phyloP scores from a whole-genome alignment of 2,113 vertebrate species.

The Neomonachus schauinslandi region DNA sequence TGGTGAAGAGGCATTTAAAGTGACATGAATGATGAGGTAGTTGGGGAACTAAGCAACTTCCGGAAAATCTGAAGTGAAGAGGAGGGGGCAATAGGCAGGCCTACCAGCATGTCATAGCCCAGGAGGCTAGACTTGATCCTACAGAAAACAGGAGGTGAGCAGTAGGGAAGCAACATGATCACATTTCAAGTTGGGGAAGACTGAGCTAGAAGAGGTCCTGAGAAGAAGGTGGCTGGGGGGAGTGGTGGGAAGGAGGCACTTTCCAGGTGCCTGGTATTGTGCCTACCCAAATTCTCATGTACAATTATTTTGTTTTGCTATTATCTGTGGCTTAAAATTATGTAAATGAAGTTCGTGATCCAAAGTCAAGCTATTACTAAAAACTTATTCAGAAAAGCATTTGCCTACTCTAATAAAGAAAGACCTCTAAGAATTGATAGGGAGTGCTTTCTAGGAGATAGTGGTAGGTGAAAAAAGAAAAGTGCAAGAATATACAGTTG shows the following conservation, averaged over 20 bases:
- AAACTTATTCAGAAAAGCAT: not conserved
- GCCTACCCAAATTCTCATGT: not conserved
- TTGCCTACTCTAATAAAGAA: not conserved
- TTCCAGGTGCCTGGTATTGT: not conserved
- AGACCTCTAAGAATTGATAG: not conserved
- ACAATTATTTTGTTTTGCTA: not conserved
- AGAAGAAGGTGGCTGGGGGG: not conserved
- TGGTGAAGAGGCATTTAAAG: not conserved
- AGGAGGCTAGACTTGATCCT: not conserved
- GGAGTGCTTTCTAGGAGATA: not conserved
- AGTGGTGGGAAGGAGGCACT: too few species aligned
- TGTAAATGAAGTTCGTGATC: not conserved
- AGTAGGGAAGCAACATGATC: not conserved
- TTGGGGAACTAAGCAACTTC: not conserved
- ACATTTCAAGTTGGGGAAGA: not conserved
- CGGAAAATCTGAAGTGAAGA: not conserved
- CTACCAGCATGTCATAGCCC: not conserved
- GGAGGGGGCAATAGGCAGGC: not conserved
- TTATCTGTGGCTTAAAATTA: not conserved
- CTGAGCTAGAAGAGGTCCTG: not conserved
- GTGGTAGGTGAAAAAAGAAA: not conserved
- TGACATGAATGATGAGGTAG: not conserved
- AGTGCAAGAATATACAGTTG: not conserved
- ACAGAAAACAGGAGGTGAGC: not conserved
- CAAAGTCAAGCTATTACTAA: not conserved